These are phyloP conservation scores for Heteropelma amictum DNA, from an alignment of 2,888 invertebrate genomes.

Conservation along the genomic window DNA sequence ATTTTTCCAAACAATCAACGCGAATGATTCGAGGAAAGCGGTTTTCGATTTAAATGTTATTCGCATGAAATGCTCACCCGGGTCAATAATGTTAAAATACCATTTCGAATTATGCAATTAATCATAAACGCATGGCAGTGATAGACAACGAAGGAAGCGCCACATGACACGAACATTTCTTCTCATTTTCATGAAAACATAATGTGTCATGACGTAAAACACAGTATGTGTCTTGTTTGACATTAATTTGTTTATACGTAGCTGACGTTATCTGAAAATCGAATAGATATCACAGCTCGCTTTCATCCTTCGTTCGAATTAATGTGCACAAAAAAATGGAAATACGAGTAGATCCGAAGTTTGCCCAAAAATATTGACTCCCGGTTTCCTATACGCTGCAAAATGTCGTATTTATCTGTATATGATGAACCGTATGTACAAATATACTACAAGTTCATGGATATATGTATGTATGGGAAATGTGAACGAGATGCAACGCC, in stretches of 20 bases:
- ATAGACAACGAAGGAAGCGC: not conserved
- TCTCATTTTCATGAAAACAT: not conserved
- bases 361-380: slow-evolving; percentile 31
- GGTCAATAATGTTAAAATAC: too few relatives aligned
- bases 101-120: too few relatives aligned
- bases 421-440: too few relatives aligned
- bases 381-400: slow-evolving; percentile 5
- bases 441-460: not conserved
- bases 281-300: not conserved
- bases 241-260: not conserved
- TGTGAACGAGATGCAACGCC: slow-evolving; percentile 33
- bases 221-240: too few relatives aligned
- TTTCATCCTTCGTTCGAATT: not conserved
- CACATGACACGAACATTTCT: not conserved
- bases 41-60: too few relatives aligned
- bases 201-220: not conserved
- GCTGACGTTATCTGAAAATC: not conserved
- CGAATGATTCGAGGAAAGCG: too few relatives aligned
- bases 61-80: too few relatives aligned
- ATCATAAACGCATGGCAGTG: too few relatives aligned
- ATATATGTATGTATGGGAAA: slow-evolving; percentile 12
- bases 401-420: not conserved
- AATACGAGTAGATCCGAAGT: slow-evolving; percentile 9
- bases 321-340: slow-evolving; percentile 6
- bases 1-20: too few relatives aligned